Percentiles rank a stretch among this genome's conserved stretches.
Evolutionary conservation across 2,113 vertebrate species (phyloP).

Genomic region (Talpa occidentalis): DNA sequence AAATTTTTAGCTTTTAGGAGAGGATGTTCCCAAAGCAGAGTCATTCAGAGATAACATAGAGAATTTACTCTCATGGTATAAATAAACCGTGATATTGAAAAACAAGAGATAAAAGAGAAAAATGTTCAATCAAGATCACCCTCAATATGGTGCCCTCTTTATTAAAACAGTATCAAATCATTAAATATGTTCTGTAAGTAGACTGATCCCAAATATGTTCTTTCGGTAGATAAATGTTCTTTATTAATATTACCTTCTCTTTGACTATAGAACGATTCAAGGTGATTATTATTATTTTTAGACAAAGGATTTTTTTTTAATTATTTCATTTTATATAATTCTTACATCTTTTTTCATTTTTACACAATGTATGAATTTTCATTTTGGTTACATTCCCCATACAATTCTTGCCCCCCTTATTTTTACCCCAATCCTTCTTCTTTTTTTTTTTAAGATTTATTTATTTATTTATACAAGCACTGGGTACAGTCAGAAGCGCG

Average conservation of each 20-base stretch:
- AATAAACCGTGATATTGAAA: not conserved
- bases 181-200: not conserved
- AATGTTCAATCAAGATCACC: not conserved
- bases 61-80: not conserved
- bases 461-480: no score
- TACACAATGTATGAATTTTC: no score
- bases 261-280: conserved; percentile 61
- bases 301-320: no score
- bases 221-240: conserved; percentile 73
- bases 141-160: not conserved
- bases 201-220: not conserved
- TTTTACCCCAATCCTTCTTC: no score
- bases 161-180: not conserved
- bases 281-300: no score
- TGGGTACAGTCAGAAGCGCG: no score
- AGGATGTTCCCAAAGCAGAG: not conserved
- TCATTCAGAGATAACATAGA: not conserved
- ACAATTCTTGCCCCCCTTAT: no score
- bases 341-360: no score
- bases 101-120: not conserved
- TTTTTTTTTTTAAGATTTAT: no score
- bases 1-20: not conserved
- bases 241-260: conserved; percentile 86
- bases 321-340: no score
- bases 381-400: no score